Conservation (phyloP, 2,888 invertebrate species). For the Amphipyra tragopoginis region DNA sequence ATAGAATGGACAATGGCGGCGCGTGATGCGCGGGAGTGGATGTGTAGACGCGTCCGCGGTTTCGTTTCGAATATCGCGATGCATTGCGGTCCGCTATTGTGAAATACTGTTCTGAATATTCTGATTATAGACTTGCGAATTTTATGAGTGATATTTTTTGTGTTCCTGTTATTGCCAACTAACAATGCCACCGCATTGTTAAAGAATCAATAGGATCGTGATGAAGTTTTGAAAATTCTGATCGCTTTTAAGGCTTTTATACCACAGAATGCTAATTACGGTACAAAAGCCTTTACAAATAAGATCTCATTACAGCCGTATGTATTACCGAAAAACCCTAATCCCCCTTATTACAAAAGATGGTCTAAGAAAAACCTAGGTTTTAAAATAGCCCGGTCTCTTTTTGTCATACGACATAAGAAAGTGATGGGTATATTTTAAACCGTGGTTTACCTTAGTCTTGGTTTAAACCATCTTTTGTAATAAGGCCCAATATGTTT, state of each 20-base stretch:
- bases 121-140: slow-evolving; percentile 43
- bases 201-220: slow-evolving; percentile 13
- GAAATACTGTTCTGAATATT: slow-evolving; percentile 57
- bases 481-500: no score
- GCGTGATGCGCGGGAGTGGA: slow-evolving; percentile 82
- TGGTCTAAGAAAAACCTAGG: no score
- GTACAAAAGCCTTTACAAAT: slow-evolving; percentile 7
- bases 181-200: slow-evolving; percentile 26
- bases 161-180: slow-evolving; percentile 19
- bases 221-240: slow-evolving; percentile 1
- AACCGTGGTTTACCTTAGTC: no score
- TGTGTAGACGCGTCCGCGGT: slow-evolving; percentile 54
- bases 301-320: neutral
- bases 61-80: slow-evolving; percentile 48
- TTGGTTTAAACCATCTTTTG: no score
- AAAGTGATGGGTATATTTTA: no score
- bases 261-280: slow-evolving; percentile 1
- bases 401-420: no score
- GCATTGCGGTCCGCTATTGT: slow-evolving; percentile 47
- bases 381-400: no score
- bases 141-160: slow-evolving; percentile 42
- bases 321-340: no score
- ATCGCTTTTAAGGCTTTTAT: slow-evolving; percentile 10
- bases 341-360: no score
- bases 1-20: slow-evolving; percentile 80